Evolutionary conservation across 1,140 invertebrate genomes (phyloP).

Genomic region (Drosophila guanche): DNA sequence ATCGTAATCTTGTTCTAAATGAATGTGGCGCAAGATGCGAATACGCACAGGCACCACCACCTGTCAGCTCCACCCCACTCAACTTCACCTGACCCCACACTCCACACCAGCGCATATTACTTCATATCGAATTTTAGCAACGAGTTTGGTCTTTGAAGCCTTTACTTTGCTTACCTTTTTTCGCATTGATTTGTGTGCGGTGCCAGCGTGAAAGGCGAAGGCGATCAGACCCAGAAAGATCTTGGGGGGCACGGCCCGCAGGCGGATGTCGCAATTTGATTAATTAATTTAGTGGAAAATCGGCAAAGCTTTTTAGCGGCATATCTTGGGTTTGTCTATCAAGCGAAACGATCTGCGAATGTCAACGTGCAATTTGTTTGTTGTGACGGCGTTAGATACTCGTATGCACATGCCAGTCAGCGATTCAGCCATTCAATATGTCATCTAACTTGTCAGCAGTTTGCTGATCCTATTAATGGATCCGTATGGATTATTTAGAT

Average conservation of each 20-base stretch:
- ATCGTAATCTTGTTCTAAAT: conserved; percentile 75
- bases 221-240: conserved; percentile 33
- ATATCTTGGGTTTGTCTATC: conserved; percentile 22
- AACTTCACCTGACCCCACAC: conserved; percentile 30
- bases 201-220: conserved; percentile 58
- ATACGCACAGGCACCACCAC: conserved; percentile 13
- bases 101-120: conserved; percentile 57
- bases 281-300: conserved; percentile 80
- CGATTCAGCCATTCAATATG: conserved; percentile 5
- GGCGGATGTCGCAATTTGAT: conserved; percentile 74
- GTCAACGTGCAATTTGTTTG: conserved; percentile 78
- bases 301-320: conserved; percentile 44
- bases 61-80: conserved; percentile 3
- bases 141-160: conserved; percentile 43
- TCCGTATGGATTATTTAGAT: too few relatives aligned
- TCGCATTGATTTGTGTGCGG: conserved; percentile 60
- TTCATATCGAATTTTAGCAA: conserved; percentile 75
- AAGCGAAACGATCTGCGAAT: conserved; percentile 63
- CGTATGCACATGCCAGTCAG: conserved; percentile 2
- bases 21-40: conserved; percentile 72
- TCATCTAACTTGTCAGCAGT: conserved; percentile 21
- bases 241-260: conserved; percentile 52
- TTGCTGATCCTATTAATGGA: too few relatives aligned
- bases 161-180: conserved; percentile 27
- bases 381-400: conserved; percentile 41